phyloP scores from a whole-genome alignment of 2,797 vertebrate genomes.

The Sebastes cheni region DNA sequence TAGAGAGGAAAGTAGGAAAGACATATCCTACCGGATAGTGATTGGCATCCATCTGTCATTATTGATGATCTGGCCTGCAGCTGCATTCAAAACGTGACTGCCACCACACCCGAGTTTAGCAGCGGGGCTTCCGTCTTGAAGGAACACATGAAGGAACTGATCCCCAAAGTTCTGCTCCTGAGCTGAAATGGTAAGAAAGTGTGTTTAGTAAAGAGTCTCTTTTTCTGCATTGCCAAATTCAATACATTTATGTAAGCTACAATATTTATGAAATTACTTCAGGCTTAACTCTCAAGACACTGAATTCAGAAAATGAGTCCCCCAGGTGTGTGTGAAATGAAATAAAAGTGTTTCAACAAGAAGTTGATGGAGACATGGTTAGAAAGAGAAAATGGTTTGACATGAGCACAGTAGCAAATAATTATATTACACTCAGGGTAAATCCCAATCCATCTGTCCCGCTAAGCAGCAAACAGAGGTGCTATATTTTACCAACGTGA shows the following conservation, averaged over 20 bases:
- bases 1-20: slow-evolving; percentile 1
- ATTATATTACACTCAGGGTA: not conserved
- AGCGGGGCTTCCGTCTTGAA: slow-evolving; percentile 82
- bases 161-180: slow-evolving; percentile 81
- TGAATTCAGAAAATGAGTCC: not conserved
- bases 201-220: slow-evolving; percentile 8
- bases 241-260: not conserved
- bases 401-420: not conserved
- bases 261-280: not conserved
- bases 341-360: not conserved
- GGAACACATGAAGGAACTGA: slow-evolving; percentile 87
- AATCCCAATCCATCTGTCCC: not conserved
- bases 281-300: not conserved
- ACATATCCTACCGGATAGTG: slow-evolving; percentile 78
- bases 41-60: slow-evolving; percentile 76
- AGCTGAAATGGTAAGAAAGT: slow-evolving; percentile 74
- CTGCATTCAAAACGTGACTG: slow-evolving; percentile 76
- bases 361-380: not conserved
- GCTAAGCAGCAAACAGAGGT: not conserved
- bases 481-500: not conserved
- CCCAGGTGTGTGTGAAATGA: not conserved
- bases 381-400: not conserved
- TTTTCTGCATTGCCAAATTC: not conserved
- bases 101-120: slow-evolving; percentile 81
- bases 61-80: slow-evolving; percentile 73